phyloP scores from a whole-genome alignment of 2,797 vertebrate species.

The Scyliorhinus canicula region DNA sequence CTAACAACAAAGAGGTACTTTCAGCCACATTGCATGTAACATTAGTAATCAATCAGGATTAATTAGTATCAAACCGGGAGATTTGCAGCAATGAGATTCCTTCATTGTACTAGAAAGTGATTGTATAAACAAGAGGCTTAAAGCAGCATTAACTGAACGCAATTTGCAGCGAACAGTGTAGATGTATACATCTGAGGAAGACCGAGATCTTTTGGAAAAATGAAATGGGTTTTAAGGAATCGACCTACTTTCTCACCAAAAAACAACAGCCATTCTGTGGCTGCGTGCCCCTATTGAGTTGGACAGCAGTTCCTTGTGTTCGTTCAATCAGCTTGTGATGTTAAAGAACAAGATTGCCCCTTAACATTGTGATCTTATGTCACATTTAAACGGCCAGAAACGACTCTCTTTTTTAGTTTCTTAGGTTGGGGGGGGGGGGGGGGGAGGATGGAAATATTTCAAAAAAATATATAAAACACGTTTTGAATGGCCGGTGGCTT shows the following conservation, averaged over 20 bases:
- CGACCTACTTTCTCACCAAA: neutral
- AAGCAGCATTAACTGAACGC: neutral
- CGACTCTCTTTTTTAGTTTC: neutral
- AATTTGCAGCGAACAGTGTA: neutral
- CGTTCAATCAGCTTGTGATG: neutral
- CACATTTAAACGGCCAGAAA: neutral
- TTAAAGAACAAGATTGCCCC: neutral
- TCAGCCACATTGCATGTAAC: neutral
- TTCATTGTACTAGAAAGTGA: neutral
- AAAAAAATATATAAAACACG: neutral
- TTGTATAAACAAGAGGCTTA: neutral
- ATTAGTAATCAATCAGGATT: constrained; percentile 16
- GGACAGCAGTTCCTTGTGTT: neutral
- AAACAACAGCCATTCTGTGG: neutral
- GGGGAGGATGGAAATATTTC: too few species aligned
- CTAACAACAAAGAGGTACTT: neutral
- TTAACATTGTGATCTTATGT: neutral
- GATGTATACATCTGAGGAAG: neutral
- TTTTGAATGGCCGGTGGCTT: neutral
- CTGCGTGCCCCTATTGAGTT: neutral
- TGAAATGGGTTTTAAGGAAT: neutral
- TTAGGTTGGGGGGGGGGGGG: too few species aligned
- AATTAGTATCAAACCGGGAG: neutral
- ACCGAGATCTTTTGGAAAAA: neutral
- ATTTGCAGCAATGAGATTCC: neutral